These are phyloP conservation scores for Lates japonicus DNA, from an alignment of 2,797 vertebrate genomes.

Conservation along the genomic window DNA sequence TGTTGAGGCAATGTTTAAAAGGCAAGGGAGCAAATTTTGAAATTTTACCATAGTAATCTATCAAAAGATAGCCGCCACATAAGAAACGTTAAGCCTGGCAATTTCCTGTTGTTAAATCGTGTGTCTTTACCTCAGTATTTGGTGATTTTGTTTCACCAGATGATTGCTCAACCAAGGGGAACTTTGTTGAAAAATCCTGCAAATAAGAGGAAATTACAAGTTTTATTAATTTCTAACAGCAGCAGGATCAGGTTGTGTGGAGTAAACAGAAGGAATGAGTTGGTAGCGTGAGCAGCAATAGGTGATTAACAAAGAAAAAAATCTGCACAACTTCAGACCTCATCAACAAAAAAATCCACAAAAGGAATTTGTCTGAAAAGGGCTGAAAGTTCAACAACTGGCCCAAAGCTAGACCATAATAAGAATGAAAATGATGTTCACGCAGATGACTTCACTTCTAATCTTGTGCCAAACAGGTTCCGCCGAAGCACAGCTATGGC, in stretches of 20 bases:
- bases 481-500: constrained; percentile 96
- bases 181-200: background rate
- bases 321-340: background rate
- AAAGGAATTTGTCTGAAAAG: background rate
- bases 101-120: too few relatives aligned
- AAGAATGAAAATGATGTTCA: background rate
- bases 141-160: background rate
- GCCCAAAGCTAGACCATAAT: background rate
- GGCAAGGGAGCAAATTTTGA: background rate
- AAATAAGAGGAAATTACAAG: background rate
- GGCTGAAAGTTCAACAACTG: background rate
- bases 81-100: too few relatives aligned
- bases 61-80: background rate
- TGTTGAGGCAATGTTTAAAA: background rate
- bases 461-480: constrained; percentile 79
- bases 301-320: background rate
- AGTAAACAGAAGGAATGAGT: too few relatives aligned
- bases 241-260: background rate
- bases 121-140: background rate
- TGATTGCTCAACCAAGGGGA: background rate
- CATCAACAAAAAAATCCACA: background rate
- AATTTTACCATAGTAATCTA: background rate
- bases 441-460: background rate
- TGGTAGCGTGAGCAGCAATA: too few relatives aligned
- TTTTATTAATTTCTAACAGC: background rate